Percentiles rank a stretch among this genome's conserved stretches.
These are phyloP conservation scores for Microctenopoma steveboyesi DNA, from an alignment of 2,797 vertebrate species.

Conservation along the genomic window DNA sequence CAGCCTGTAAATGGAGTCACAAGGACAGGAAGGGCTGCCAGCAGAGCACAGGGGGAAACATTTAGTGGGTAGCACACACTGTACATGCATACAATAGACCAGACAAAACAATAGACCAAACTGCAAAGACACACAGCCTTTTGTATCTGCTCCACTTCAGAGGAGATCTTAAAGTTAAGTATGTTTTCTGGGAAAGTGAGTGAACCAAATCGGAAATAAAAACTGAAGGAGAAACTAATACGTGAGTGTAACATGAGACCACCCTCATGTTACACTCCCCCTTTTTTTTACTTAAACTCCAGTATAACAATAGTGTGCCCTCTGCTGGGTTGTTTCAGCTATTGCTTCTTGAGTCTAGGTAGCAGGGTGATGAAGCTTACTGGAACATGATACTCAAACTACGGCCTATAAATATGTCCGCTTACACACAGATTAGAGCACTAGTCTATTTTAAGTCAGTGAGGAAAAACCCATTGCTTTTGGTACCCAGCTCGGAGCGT, in stretches of 20 bases:
- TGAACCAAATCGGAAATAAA: conserved; percentile 2
- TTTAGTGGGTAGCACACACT: conserved; percentile 8
- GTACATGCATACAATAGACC: not conserved
- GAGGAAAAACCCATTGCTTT: not conserved
- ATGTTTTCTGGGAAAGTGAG: conserved; percentile 2
- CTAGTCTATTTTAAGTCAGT: not conserved
- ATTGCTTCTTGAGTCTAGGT: conserved; percentile 14
- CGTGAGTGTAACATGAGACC: conserved; percentile 21
- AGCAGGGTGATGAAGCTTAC: not conserved
- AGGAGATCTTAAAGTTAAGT: not conserved
- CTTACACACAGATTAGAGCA: not conserved
- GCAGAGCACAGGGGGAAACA: conserved; percentile 34
- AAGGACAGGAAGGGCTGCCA: conserved; percentile 9
- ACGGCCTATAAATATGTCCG: not conserved
- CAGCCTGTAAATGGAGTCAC: conserved; percentile 77
- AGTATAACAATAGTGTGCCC: conserved; percentile 18
- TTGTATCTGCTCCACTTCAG: conserved; percentile 13
- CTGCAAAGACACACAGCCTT: not conserved
- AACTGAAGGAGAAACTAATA: conserved; percentile 10
- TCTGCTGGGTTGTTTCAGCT: conserved; percentile 43
- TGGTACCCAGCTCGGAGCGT: not conserved
- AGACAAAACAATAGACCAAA: conserved; percentile 19
- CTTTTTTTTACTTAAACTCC: conserved; percentile 18
- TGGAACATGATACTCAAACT: too few species aligned
- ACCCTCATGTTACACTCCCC: conserved; percentile 11